These are phyloP conservation scores for Caranx melampygus DNA, from an alignment of 2,113 vertebrate genomes.

Conservation along the genomic window DNA sequence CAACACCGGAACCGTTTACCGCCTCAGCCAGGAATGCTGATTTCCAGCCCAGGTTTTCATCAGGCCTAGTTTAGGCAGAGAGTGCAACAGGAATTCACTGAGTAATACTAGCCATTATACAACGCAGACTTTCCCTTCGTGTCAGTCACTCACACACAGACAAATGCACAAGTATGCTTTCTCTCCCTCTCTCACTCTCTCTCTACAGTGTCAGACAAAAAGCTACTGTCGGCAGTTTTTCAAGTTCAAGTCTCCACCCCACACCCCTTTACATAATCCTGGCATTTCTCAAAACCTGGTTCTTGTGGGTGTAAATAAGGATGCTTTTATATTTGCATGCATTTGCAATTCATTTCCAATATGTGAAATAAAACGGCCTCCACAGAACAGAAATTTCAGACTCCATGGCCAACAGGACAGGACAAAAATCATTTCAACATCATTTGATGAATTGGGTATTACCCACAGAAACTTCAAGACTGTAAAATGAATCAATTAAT, in stretches of 20 bases:
- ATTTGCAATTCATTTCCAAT: background rate
- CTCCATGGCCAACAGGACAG: too few species aligned
- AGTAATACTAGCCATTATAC: conserved; percentile 51
- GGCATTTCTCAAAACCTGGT: background rate
- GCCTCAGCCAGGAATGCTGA: conserved; percentile 73
- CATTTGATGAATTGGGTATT: too few species aligned
- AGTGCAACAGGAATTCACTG: conserved; percentile 55
- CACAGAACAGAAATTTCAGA: background rate
- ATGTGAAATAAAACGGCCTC: too few species aligned
- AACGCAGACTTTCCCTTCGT: conserved; percentile 37
- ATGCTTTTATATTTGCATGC: background rate
- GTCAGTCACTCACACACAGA: conserved; percentile 35
- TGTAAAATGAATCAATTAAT: too few species aligned
- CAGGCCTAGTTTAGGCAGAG: conserved; percentile 60
- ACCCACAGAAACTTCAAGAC: too few species aligned
- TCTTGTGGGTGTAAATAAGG: conserved; percentile 9
- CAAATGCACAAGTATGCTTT: background rate
- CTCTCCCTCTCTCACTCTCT: background rate
- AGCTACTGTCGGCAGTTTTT: conserved; percentile 1
- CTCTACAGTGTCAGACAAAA: conserved; percentile 8
- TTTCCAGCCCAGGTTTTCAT: conserved; percentile 69
- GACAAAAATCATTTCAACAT: too few species aligned
- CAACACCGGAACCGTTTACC: conserved; percentile 68
- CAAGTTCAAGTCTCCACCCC: conserved; percentile 15
- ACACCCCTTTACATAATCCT: background rate